Percentiles rank a stretch among this genome's conserved stretches.
Conservation (phyloP, 2,113 vertebrate species). For the Corynorhinus townsendii region DNA sequence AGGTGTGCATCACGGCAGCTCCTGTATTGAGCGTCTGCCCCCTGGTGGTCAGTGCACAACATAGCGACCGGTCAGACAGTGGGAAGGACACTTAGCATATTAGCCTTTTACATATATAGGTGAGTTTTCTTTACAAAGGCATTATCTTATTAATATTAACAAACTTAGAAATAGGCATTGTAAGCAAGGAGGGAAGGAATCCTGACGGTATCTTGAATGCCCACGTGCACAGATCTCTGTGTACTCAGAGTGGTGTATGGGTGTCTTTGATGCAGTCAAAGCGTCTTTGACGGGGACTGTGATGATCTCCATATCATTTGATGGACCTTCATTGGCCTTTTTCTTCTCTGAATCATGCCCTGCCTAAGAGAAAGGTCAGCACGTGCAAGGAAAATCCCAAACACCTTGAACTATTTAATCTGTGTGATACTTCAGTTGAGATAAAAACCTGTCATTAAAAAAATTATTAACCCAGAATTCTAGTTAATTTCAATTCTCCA, state of each 20-base stretch:
- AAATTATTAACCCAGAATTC: neutral
- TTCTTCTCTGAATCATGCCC: neutral
- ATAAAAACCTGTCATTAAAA: neutral
- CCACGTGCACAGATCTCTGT: neutral
- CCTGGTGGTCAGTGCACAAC: too few relatives aligned
- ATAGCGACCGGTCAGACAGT: too few relatives aligned
- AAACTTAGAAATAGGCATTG: neutral
- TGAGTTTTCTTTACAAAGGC: neutral
- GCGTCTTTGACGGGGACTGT: neutral
- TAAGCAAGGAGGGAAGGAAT: neutral
- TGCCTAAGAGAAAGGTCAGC: neutral
- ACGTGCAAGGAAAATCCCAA: neutral
- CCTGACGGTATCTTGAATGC: neutral
- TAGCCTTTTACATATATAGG: too few relatives aligned
- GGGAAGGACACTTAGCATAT: too few relatives aligned
- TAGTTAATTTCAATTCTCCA: neutral
- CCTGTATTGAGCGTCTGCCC: too few relatives aligned
- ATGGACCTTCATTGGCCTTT: neutral
- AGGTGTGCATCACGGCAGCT: too few relatives aligned
- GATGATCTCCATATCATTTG: neutral
- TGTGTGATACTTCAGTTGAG: neutral
- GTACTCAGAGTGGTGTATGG: rapidly evolving
- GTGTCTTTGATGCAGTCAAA: neutral
- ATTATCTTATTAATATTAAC: neutral
- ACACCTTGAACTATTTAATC: neutral